phyloP scores from a whole-genome alignment of 2,797 vertebrate species.

The Lepidocolaptes lacrymiger region DNA sequence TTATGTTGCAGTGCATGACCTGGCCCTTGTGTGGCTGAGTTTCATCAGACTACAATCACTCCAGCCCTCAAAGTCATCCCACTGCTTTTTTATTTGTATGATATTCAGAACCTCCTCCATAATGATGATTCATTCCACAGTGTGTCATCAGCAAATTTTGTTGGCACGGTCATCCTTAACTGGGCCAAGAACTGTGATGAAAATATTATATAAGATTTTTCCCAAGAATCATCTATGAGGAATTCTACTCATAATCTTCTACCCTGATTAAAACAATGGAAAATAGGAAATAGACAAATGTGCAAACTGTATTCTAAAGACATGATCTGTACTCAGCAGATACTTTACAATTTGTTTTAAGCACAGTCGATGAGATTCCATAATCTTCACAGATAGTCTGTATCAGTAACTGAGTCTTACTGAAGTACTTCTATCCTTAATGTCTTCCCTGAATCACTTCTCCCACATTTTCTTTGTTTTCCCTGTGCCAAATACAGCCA shows the following conservation, averaged over 20 bases:
- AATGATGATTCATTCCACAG: slow-evolving; percentile 45
- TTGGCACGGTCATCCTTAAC: neutral
- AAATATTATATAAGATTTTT: slow-evolving; percentile 54
- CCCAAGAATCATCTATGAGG: slow-evolving; percentile 12
- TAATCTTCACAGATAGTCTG: neutral
- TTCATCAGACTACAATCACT: slow-evolving; percentile 12
- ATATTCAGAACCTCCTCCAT: slow-evolving; percentile 38
- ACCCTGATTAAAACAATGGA: neutral
- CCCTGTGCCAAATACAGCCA: neutral
- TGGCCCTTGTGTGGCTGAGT: neutral
- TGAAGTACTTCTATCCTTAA: neutral
- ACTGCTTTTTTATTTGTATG: neutral
- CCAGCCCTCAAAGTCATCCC: neutral
- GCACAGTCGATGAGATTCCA: neutral
- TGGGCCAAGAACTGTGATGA: neutral
- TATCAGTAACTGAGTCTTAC: neutral
- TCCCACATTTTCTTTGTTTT: neutral
- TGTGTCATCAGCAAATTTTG: slow-evolving; percentile 57
- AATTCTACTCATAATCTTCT: neutral
- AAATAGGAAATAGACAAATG: neutral
- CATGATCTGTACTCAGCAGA: neutral
- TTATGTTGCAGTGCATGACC: slow-evolving; percentile 14
- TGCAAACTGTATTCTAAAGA: neutral
- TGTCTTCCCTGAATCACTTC: neutral
- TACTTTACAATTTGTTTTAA: neutral